Evolutionary conservation across 1,140 invertebrate species (phyloP), one percentile per base, ranked within the genome.

Genomic region (Psilanteris sp.): DNA sequence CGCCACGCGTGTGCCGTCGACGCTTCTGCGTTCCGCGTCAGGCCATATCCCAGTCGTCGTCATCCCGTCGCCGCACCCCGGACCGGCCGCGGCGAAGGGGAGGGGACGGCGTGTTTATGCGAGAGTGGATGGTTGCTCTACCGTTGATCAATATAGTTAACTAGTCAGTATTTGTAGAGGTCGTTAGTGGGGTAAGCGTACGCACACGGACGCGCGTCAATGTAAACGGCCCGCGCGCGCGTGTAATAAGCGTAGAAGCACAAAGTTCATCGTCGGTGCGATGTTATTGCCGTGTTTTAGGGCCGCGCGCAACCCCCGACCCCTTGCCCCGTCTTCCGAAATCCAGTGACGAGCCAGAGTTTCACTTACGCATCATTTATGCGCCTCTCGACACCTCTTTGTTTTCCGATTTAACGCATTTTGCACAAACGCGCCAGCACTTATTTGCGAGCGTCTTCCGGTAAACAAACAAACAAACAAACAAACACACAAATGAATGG

Each of bases 131-230:
- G 77, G 50, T 62, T 73, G 78, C 67, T 68, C 64, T 54, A 26
- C 43, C 55, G 62, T 78, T 79, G 81, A 81, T 81, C 81, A 82
- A 79, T 82, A 80, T 76, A 77, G 77, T 80, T 78, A 79, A 79
- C 61, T 79, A 71, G 71, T 74, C 66, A 67, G 31, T 72, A 66
- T 77, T 78, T 74, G 74, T 54, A 57, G 71, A 73, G 74, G 67
- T 67, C 64, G 71, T 79, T 77, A 68, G 54, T 59, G 46, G 46
- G 62, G 36, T 50, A 50, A 54, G 26, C 62, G 44, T n/a, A n/a
- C n/a, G n/a, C n/a, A n/a, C n/a, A n/a, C n/a, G n/a, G n/a, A n/a
- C n/a, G n/a, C n/a, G n/a, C n/a, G n/a, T n/a, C n/a, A n/a, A n/a
- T n/a, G n/a, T n/a, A n/a, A n/a, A n/a, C n/a, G n/a, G n/a, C n/a